These are phyloP conservation scores for Rhinoderma darwinii DNA, from an alignment of 2,113 vertebrate genomes.

Conservation along the genomic window DNA sequence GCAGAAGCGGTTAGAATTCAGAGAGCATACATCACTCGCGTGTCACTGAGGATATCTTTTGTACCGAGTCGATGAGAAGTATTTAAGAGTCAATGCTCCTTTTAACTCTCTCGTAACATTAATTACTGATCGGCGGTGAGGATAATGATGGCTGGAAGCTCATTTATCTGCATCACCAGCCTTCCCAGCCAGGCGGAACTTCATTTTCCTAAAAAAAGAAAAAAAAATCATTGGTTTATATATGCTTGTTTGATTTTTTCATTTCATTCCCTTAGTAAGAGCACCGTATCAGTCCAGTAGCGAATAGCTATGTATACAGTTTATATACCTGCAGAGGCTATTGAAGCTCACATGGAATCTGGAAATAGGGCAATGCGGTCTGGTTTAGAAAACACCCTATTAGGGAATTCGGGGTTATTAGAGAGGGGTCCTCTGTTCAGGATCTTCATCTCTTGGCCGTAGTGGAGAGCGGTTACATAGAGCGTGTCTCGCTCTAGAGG, in stretches of 20 bases:
- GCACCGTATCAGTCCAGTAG: background rate
- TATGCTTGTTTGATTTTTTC: background rate
- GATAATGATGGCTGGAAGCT: conserved; percentile 9
- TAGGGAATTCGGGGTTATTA: no score
- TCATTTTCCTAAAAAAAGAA: background rate
- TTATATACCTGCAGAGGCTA: no score
- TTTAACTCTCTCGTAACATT: conserved; percentile 44
- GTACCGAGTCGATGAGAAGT: conserved; percentile 46
- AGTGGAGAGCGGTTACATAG: no score
- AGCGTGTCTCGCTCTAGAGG: no score
- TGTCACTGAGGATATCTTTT: conserved; percentile 52
- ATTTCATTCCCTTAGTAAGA: background rate
- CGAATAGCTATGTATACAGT: no score
- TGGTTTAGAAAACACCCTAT: no score
- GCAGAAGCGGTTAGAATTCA: conserved; percentile 48
- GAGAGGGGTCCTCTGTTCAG: no score
- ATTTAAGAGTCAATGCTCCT: conserved; percentile 29
- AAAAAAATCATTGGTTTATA: background rate
- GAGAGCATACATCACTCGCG: background rate
- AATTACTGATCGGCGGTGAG: conserved; percentile 33
- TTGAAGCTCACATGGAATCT: no score
- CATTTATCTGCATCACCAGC: conserved; percentile 7
- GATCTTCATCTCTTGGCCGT: no score
- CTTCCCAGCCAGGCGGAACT: background rate
- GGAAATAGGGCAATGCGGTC: no score